These are phyloP conservation scores for Promerops cafer DNA, from an alignment of 2,113 vertebrate genomes.

Conservation along the genomic window DNA sequence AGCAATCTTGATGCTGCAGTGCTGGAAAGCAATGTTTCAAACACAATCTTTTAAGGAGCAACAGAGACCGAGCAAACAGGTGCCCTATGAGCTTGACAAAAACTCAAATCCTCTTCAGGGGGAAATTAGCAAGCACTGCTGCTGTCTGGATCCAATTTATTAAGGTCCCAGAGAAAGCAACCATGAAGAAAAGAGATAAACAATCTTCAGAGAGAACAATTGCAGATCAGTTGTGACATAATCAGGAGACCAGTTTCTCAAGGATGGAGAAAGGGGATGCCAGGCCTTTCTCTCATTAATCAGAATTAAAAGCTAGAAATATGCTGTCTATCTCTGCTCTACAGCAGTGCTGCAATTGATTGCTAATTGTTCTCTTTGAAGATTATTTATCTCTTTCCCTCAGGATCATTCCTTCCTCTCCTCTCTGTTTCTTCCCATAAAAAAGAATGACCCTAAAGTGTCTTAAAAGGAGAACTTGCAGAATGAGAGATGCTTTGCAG, in stretches of 20 bases:
- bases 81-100: background rate
- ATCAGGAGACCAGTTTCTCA: conserved; percentile 27
- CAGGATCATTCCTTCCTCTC: background rate
- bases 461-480: conserved; percentile 11
- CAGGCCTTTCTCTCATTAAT: conserved; percentile 25
- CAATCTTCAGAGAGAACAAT: conserved; percentile 46
- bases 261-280: background rate
- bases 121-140: conserved; percentile 2
- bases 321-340: conserved; percentile 14
- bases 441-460: conserved; percentile 36
- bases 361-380: conserved; percentile 53
- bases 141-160: conserved; percentile 30
- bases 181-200: conserved; percentile 52
- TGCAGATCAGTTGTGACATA: conserved; percentile 45
- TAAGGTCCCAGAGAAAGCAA: conserved; percentile 16
- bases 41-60: background rate
- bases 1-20: background rate
- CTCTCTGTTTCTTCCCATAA: background rate
- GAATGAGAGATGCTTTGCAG: background rate
- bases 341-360: conserved; percentile 13
- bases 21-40: background rate
- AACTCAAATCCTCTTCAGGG: conserved; percentile 22
- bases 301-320: conserved; percentile 50
- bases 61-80: background rate
- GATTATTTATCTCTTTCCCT: conserved; percentile 48